These are phyloP conservation scores for Stegostoma tigrinum DNA, from an alignment of 2,113 vertebrate genomes.

Conservation along the genomic window DNA sequence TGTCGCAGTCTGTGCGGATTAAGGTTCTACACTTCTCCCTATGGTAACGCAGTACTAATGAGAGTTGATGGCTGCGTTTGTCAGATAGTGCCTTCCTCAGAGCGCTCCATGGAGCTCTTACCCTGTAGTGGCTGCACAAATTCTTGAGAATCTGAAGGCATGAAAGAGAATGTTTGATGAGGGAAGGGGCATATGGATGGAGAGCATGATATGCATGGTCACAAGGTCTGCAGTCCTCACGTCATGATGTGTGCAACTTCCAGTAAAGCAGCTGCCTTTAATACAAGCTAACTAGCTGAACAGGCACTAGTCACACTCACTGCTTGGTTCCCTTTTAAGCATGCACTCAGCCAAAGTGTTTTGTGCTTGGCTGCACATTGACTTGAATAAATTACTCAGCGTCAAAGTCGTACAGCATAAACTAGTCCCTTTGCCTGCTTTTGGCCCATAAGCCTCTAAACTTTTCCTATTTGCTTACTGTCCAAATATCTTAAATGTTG, in stretches of 20 bases:
- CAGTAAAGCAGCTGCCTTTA: not conserved
- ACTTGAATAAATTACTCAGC: not conserved
- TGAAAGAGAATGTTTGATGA: not conserved
- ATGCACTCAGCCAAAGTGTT: not conserved
- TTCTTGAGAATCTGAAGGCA: not conserved
- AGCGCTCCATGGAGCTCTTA: not conserved
- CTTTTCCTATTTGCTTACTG: too few relatives aligned
- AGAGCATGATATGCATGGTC: not conserved
- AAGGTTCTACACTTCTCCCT: too few relatives aligned
- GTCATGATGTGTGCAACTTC: not conserved
- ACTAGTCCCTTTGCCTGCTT: too few relatives aligned
- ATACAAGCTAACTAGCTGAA: not conserved
- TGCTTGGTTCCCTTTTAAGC: not conserved
- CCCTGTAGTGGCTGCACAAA: not conserved
- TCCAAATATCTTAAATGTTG: too few relatives aligned
- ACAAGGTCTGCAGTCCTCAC: not conserved
- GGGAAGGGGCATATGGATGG: not conserved
- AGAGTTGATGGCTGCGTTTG: not conserved
- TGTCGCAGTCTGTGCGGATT: too few relatives aligned
- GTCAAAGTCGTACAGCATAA: too few relatives aligned
- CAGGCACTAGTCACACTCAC: not conserved
- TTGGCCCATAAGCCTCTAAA: too few relatives aligned
- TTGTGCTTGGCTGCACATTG: not conserved
- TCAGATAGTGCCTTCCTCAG: not conserved
- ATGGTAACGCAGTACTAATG: not conserved